Evolutionary conservation across 2,113 vertebrate genomes (phyloP), one percentile per base, ranked within the genome.

Genomic region (Rhizomys pruinosus): DNA sequence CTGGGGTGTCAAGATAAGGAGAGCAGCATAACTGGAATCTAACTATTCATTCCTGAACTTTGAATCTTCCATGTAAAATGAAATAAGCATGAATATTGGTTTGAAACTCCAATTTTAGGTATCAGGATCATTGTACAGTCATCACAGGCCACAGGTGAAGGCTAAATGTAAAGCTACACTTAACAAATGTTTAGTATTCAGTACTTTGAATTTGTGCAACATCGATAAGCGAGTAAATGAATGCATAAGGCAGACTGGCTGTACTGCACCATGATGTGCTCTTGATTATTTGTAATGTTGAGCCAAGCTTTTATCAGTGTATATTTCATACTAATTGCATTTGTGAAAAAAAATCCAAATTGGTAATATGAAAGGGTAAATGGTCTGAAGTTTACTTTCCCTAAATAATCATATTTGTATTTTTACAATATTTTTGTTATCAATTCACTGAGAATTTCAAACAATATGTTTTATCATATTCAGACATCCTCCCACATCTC

Each of bases 251-350:
- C 39, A 55, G 11, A n/a, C 0, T 55, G n/a, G 3, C 79, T 73
- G 22, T 78, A 61, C 68, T 32, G 47, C 68, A 17, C 19, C 74
- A 77, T 66, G 52, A 6, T 68, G n/a, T 47, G 5, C 7, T 29
- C 47, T 91, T 37, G 86, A 42, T 34, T 91, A 11, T 63, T 59
- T 55, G 15, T 88, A 29, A 87, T 64, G 82, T 80, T 84, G 47
- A 84, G 4, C 39, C 71, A 22, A 89, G 23, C 8, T 84, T 90
- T 34, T 42, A 74, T 64, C 15, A 82, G 20, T 52, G 4, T 11
- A 20, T 85, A 59, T 55, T 81, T 87, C 47, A 84, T 73, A 63
- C 29, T 87, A 90, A 77, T 15, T 90, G 13, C 2, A 84, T 90
- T 55, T 66, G 34, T 80, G 39, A 59, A 79, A 39, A 87, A 57